Evolutionary conservation across 2,113 vertebrate species (phyloP), one percentile per base, ranked within the genome.

Genomic region (Dermatemys mawii): DNA sequence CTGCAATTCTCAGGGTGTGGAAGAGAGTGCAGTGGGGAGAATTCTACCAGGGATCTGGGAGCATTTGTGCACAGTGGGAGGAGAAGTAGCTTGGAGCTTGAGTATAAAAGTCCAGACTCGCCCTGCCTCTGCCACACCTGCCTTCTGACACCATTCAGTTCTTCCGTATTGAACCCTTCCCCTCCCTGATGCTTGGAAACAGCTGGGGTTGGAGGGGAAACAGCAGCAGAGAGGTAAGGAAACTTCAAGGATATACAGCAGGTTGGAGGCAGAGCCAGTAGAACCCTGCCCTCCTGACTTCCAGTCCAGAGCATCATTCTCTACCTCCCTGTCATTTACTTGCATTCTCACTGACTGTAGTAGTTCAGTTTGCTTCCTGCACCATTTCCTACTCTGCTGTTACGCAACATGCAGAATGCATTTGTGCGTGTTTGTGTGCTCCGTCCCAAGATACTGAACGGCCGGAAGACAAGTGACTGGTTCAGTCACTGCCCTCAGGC

Each of bases 161-260:
- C 57, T 32, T 17, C 21, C 29, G 44, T 29, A 27, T 44, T 46
- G 70, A 75, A 75, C 46, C 22, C 22, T 35, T 7, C 24, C 83
- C 60, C 29, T 83, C 27, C 13, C 38, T 8, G 54, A 63, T 57
- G 50, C 35, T n/a, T 75, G 17, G 19, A 14, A 48, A 88, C 24
- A 84, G 19, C 46, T 46, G 4, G 21, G 41, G 53, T 5, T 81
- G 54, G 88, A 29, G 92, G 35, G 21, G 41, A 75, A 75, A 27
- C 10, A 13, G 70, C 10, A 88, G 41, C 88, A 1, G 0, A 3
- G 44, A 11, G 48, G 57, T 5, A 0, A 46, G 22, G 41, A 14
- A 13, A 76, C 6, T 14, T 76, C 63, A 38, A 70, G 63, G n/a
- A 38, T 38, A 38, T n/a, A 70, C n/a, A 22, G n/a, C 26, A 8